Percentiles rank a stretch among this genome's conserved stretches.
Evolutionary conservation across 2,888 invertebrate genomes (phyloP).

Genomic region (Trichogramma evanescens): DNA sequence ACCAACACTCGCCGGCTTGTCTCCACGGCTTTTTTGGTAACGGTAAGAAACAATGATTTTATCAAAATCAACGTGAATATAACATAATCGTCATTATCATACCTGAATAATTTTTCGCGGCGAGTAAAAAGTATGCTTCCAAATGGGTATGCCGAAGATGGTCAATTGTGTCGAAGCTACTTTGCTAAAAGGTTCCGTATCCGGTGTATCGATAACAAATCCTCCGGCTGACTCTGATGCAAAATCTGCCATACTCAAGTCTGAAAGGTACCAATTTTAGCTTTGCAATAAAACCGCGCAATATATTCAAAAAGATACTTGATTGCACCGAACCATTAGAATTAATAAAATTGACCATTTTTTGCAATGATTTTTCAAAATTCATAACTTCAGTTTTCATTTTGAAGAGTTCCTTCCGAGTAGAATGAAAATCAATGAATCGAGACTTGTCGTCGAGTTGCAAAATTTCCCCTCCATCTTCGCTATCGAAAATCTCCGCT

Average conservation of each 20-base stretch:
- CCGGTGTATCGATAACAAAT: constrained; percentile 36
- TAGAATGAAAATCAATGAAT: too few species aligned
- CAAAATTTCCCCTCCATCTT: too few species aligned
- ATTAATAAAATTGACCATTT: constrained; percentile 25
- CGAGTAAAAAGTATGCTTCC: constrained; percentile 32
- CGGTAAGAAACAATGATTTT: not conserved
- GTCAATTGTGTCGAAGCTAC: constrained; percentile 23
- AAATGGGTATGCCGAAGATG: constrained; percentile 35
- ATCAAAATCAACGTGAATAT: not conserved
- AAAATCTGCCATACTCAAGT: constrained; percentile 32
- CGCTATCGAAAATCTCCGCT: too few species aligned
- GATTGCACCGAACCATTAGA: not conserved
- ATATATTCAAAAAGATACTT: not conserved
- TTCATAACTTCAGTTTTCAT: constrained; percentile 25
- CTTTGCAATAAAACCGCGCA: not conserved
- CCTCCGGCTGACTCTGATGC: constrained; percentile 39
- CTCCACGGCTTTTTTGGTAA: constrained; percentile 30
- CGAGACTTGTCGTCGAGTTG: too few species aligned
- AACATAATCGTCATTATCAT: not conserved
- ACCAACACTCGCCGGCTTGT: constrained; percentile 57
- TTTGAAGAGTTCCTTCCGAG: constrained; percentile 24
- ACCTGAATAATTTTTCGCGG: constrained; percentile 39
- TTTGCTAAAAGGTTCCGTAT: constrained; percentile 31
- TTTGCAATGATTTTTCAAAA: constrained; percentile 26
- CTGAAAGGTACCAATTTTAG: constrained; percentile 10